Percentiles rank a stretch among this genome's conserved stretches.
Conservation (phyloP, 2,797 vertebrate genomes). For the Pygocentrus nattereri region DNA sequence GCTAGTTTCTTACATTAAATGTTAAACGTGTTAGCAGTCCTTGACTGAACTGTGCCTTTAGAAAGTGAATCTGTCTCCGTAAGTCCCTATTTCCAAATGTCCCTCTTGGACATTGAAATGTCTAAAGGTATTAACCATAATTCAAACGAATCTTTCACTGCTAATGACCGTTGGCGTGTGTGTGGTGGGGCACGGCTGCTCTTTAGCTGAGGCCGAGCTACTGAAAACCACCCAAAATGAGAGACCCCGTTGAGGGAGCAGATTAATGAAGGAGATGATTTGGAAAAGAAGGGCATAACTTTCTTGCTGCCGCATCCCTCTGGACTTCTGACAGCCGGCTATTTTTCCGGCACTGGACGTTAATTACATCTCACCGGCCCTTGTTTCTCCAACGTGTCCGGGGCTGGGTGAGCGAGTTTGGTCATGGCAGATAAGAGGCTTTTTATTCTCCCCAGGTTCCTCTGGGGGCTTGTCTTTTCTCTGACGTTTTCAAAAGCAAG, state of each 20-base stretch:
- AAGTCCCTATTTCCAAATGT: slow-evolving; percentile 3
- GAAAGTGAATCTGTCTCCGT: too few species aligned
- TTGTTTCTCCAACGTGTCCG: slow-evolving; percentile 5
- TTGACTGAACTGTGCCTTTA: too few species aligned
- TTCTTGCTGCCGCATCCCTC: background rate
- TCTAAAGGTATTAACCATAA: background rate
- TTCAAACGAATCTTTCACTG: slow-evolving; percentile 15
- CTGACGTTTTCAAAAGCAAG: slow-evolving; percentile 17
- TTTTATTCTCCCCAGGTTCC: background rate
- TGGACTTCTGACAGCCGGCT: background rate
- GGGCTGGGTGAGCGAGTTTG: slow-evolving; percentile 18
- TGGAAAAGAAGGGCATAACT: slow-evolving; percentile 26
- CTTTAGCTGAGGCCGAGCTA: slow-evolving; percentile 18
- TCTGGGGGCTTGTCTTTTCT: slow-evolving; percentile 14
- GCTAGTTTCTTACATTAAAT: too few species aligned
- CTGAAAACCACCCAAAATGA: slow-evolving; percentile 13
- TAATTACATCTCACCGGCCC: slow-evolving; percentile 33
- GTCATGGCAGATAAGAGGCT: slow-evolving; percentile 44
- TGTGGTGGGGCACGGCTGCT: background rate
- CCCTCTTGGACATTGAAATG: background rate
- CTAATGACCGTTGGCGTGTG: slow-evolving; percentile 25
- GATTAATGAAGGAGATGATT: slow-evolving; percentile 52
- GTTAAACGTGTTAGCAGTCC: too few species aligned
- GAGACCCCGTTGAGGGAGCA: background rate
- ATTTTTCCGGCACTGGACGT: background rate